Evolutionary conservation across 1,140 invertebrate species (phyloP).

Genomic region (Psix sp.): DNA sequence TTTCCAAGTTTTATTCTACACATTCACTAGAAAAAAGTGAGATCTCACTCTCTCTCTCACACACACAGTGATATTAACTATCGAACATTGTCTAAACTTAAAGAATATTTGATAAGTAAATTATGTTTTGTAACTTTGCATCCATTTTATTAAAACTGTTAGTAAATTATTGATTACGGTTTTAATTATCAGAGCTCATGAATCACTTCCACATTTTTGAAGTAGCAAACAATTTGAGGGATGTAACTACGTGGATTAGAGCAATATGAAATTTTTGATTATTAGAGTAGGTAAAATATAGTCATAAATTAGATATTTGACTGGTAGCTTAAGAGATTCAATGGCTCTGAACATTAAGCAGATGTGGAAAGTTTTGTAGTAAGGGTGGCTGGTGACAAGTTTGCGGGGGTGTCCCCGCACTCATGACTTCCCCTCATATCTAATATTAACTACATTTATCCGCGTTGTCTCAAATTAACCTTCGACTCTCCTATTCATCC

Average conservation of each 20-base stretch:
- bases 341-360: slow-evolving; percentile 54
- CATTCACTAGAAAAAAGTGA: slow-evolving; percentile 23
- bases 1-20: slow-evolving; percentile 47
- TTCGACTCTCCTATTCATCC: slow-evolving; percentile 70
- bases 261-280: too few relatives aligned
- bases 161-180: background rate
- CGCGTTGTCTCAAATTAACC: slow-evolving; percentile 74
- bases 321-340: slow-evolving; percentile 19
- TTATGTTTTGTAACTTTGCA: slow-evolving; percentile 17
- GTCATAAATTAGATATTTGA: too few relatives aligned
- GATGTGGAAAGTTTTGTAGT: slow-evolving; percentile 64
- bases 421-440: slow-evolving; percentile 63
- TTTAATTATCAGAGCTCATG: background rate
- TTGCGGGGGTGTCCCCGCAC: slow-evolving; percentile 60
- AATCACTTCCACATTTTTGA: too few relatives aligned
- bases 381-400: slow-evolving; percentile 63
- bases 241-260: too few relatives aligned
- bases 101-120: slow-evolving; percentile 20
- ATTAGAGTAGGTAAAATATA: too few relatives aligned
- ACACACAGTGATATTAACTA: slow-evolving; percentile 16
- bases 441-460: slow-evolving; percentile 76
- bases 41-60: slow-evolving; percentile 5
- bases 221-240: slow-evolving; percentile 14
- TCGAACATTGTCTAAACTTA: slow-evolving; percentile 30
- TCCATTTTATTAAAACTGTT: background rate